phyloP scores from a whole-genome alignment of 2,113 vertebrate species.

The Prinia subflava region DNA sequence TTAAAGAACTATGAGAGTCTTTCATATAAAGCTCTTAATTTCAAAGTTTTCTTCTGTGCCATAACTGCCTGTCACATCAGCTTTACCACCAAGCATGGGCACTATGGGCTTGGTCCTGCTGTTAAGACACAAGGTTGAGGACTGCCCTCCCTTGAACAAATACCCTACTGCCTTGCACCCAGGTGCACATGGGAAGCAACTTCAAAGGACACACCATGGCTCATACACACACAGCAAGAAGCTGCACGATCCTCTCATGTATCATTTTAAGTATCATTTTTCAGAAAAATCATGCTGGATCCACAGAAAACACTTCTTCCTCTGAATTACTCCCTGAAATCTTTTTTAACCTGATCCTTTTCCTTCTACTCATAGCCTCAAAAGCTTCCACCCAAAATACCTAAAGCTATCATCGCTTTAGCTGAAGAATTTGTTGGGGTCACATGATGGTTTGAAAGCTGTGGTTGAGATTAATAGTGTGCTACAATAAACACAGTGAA shows the following conservation, averaged over 20 bases:
- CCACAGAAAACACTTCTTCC: not conserved
- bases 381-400: not conserved
- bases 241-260: not conserved
- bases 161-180: not conserved
- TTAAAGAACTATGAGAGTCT: not conserved
- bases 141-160: not conserved
- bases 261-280: not conserved
- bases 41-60: slow-evolving; percentile 15
- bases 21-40: not conserved
- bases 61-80: not conserved
- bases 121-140: not conserved
- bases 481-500: slow-evolving; percentile 54
- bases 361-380: not conserved
- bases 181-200: not conserved
- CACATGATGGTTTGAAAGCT: slow-evolving; percentile 28
- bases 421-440: not conserved
- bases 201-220: not conserved
- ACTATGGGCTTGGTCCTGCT: not conserved
- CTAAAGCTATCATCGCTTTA: not conserved
- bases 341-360: not conserved
- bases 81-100: not conserved
- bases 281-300: not conserved
- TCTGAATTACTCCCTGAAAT: not conserved
- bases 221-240: not conserved
- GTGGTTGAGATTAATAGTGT: slow-evolving; percentile 43